Evolutionary conservation across 2,888 invertebrate species (phyloP).

Genomic region (Lypha dubia): DNA sequence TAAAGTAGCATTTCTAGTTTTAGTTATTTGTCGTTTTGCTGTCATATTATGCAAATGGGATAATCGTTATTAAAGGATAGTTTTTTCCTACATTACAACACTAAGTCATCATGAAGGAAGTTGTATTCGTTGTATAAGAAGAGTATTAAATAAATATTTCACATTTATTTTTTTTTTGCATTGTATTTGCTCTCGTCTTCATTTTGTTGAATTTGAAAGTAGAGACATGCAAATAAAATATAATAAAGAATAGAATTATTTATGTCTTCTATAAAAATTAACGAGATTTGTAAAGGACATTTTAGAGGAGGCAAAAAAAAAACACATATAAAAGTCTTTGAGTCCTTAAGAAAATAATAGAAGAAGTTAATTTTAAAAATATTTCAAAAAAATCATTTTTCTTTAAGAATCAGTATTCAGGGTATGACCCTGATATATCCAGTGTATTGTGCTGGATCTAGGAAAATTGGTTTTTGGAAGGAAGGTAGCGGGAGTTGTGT

Average conservation of each 20-base stretch:
- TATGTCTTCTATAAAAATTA: slow-evolving; percentile 19
- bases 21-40: slow-evolving; percentile 75
- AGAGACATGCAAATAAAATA: slow-evolving; percentile 35
- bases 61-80: slow-evolving; percentile 74
- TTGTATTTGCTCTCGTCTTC: too few species aligned
- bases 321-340: slow-evolving; percentile 6
- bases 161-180: slow-evolving; percentile 19
- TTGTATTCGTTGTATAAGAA: background rate
- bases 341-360: background rate
- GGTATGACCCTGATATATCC: too few species aligned
- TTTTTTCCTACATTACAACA: slow-evolving; percentile 57
- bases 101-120: slow-evolving; percentile 53
- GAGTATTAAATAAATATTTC: slow-evolving; percentile 46
- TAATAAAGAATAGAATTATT: slow-evolving; percentile 41
- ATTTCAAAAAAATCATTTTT: too few species aligned
- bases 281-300: slow-evolving; percentile 32
- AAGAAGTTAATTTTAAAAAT: background rate
- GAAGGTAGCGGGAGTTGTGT: too few species aligned
- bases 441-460: too few species aligned
- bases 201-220: background rate
- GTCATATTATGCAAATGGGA: slow-evolving; percentile 75
- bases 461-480: too few species aligned
- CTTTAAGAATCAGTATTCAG: too few species aligned
- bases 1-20: slow-evolving; percentile 55
- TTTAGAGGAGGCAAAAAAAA: background rate